Evolutionary conservation across 2,113 vertebrate species (phyloP).

Genomic region (Elephantulus edwardii): DNA sequence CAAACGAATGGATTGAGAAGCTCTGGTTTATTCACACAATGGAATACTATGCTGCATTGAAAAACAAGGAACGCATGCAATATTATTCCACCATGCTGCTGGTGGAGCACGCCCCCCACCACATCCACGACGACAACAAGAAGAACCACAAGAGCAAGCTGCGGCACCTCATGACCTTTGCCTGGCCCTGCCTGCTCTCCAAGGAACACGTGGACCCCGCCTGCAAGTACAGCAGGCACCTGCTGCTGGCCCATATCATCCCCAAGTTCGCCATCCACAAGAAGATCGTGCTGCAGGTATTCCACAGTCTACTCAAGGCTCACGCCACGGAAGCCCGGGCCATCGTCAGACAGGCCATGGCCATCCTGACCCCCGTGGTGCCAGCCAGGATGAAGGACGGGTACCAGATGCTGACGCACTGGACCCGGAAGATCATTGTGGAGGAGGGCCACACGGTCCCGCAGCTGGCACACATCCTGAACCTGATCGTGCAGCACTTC

Average conservation of each 20-base stretch:
- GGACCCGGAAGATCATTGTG: conserved; percentile 99
- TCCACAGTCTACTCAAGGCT: conserved; percentile 97
- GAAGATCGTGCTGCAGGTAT: conserved; percentile 98
- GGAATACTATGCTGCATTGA: too few species aligned
- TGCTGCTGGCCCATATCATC: conserved; percentile 97
- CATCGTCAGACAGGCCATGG: conserved; percentile 98
- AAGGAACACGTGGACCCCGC: conserved; percentile 98
- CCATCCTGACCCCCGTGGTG: conserved; percentile 96
- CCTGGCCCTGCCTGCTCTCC: conserved; percentile 97
- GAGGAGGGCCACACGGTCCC: conserved; percentile 98
- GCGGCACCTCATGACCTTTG: conserved; percentile 97
- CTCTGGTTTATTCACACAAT: too few species aligned
- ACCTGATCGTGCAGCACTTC: conserved; percentile 98
- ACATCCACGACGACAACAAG: conserved; percentile 99
- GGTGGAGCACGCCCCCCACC: conserved; percentile 96
- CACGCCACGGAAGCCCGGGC: conserved; percentile 98
- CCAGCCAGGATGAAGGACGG: conserved; percentile 99
- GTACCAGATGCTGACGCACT: conserved; percentile 99
- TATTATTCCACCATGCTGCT: conserved; percentile 94
- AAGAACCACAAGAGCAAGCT: conserved; percentile 99
- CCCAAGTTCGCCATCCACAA: conserved; percentile 99
- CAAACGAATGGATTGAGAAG: too few species aligned
- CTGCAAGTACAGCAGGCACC: conserved; percentile 97
- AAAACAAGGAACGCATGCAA: too few species aligned
- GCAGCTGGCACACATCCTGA: conserved; percentile 96